These are phyloP conservation scores for Hephaestus fuliginosus DNA, from an alignment of 2,797 vertebrate genomes.

Conservation along the genomic window DNA sequence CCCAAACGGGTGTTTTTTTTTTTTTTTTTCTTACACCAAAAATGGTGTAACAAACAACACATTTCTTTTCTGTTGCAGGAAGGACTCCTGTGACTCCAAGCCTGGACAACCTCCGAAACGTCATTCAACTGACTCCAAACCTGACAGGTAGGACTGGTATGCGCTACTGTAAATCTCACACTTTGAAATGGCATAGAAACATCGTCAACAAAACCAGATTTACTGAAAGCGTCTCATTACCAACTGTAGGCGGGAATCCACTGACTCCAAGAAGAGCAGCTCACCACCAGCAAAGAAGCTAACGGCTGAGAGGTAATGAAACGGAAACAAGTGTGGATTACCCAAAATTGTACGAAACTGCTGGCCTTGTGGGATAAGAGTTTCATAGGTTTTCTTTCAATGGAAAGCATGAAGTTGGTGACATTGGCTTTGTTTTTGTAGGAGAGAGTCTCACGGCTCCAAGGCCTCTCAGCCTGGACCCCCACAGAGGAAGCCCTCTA, in stretches of 20 bases:
- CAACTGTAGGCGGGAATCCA: constrained; percentile 88
- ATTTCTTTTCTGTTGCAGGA: constrained; percentile 71
- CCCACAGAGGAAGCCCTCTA: constrained; percentile 82
- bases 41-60: background rate
- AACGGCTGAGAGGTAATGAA: constrained; percentile 86
- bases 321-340: background rate
- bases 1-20: background rate
- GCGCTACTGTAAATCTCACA: background rate
- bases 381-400: background rate
- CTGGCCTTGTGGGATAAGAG: no score
- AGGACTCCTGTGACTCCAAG: constrained; percentile 82
- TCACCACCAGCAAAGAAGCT: constrained; percentile 84
- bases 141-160: constrained; percentile 76
- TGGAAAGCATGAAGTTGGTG: background rate
- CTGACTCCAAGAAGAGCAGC: constrained; percentile 84
- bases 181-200: background rate
- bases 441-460: constrained; percentile 82
- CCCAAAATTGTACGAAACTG: no score
- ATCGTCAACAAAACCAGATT: background rate
- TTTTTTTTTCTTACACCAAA: no score
- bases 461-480: constrained; percentile 71
- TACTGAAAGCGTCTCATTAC: constrained; percentile 13
- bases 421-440: constrained; percentile 46
- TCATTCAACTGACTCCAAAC: constrained; percentile 77
- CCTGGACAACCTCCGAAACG: constrained; percentile 72